Evolutionary conservation across 2,888 invertebrate genomes (phyloP).

Genomic region (Harpagoxenus sublaevis): DNA sequence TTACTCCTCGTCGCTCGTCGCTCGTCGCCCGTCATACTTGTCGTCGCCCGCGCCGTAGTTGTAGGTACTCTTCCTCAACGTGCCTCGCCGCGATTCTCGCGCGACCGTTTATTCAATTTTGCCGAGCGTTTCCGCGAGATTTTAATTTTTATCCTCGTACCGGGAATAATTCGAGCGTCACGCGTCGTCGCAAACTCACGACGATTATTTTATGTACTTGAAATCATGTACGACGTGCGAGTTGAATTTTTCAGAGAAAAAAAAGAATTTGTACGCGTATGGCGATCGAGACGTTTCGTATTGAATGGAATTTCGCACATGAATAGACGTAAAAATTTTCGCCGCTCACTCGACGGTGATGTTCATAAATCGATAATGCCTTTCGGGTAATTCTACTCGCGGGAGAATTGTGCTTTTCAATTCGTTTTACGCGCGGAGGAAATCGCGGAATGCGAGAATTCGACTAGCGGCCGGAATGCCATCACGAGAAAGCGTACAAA

Average conservation of each 20-base stretch:
- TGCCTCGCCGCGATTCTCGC: constrained; percentile 23
- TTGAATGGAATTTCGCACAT: background rate
- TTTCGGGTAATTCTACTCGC: constrained; percentile 42
- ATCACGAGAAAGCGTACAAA: constrained; percentile 36
- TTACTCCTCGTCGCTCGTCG: constrained; percentile 11
- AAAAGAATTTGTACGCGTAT: background rate
- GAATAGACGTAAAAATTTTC: constrained; percentile 11
- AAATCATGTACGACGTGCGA: background rate
- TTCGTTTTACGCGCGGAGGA: constrained; percentile 15
- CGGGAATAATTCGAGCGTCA: constrained; percentile 42
- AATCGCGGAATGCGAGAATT: constrained; percentile 30
- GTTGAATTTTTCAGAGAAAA: background rate
- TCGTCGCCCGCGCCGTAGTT: constrained; percentile 5
- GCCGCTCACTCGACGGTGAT: background rate
- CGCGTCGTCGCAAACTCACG: constrained; percentile 21
- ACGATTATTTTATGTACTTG: constrained; percentile 27
- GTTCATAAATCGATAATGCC: constrained; percentile 39
- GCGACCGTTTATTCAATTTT: constrained; percentile 58
- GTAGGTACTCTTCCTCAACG: constrained; percentile 5
- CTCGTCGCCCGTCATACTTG: constrained; percentile 15
- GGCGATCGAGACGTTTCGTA: background rate
- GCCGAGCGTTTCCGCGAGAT: constrained; percentile 37
- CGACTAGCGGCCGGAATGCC: background rate
- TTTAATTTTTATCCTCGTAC: constrained; percentile 45
- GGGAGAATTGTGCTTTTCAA: constrained; percentile 41